phyloP scores from a whole-genome alignment of 2,797 vertebrate genomes.

The Onychomys torridus region DNA sequence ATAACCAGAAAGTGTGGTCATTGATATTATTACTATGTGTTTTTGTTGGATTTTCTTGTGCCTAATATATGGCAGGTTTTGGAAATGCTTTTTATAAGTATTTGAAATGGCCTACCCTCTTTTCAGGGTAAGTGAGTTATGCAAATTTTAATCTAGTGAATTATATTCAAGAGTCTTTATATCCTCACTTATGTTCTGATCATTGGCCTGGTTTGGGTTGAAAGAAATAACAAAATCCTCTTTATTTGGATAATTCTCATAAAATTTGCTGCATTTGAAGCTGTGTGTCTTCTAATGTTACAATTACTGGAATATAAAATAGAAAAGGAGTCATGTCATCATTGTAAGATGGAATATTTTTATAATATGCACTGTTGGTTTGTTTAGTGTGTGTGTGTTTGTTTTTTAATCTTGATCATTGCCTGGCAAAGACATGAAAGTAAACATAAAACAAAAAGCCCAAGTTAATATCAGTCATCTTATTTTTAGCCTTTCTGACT shows the following conservation, averaged over 20 bases:
- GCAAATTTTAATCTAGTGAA: conserved; percentile 26
- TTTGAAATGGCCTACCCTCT: not conserved
- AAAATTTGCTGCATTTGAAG: conserved; percentile 13
- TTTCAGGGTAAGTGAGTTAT: not conserved
- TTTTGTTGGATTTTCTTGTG: conserved; percentile 51
- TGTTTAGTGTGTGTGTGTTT: not conserved
- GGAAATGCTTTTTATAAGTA: conserved; percentile 6
- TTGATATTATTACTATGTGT: conserved; percentile 35
- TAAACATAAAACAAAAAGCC: not conserved
- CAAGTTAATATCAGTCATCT: not conserved
- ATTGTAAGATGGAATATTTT: conserved; percentile 32
- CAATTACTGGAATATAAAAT: conserved; percentile 7
- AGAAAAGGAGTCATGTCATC: conserved; percentile 3
- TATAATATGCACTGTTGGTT: not conserved
- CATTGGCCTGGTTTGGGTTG: not conserved
- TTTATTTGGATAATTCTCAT: conserved; percentile 34
- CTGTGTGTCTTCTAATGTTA: conserved; percentile 37
- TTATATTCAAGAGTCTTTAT: conserved; percentile 29
- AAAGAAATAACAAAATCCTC: conserved; percentile 26
- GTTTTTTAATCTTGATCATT: conserved; percentile 36
- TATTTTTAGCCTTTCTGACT: not conserved
- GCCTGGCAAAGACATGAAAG: conserved; percentile 29
- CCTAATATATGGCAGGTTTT: conserved; percentile 38
- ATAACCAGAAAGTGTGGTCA: conserved; percentile 30
- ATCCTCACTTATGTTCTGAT: not conserved